These are phyloP conservation scores for Lepisosteus osseus DNA, from an alignment of 2,113 vertebrate species.

Conservation along the genomic window DNA sequence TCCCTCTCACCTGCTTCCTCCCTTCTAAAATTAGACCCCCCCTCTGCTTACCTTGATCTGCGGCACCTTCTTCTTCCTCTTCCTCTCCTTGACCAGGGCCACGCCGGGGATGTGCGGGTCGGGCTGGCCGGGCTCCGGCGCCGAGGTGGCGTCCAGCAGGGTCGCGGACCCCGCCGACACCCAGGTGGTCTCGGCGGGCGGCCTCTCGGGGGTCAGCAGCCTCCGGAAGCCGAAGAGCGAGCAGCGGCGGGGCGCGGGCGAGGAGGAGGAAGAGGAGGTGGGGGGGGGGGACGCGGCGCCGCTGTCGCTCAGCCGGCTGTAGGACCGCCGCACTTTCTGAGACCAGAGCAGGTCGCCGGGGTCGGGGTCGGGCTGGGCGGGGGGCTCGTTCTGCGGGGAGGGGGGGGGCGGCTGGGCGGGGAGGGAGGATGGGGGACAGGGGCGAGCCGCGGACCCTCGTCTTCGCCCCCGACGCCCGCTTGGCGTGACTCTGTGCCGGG, in stretches of 20 bases:
- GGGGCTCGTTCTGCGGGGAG: background rate
- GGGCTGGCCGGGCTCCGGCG: constrained; percentile 22
- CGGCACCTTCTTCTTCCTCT: constrained; percentile 54
- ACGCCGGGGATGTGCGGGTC: constrained; percentile 78
- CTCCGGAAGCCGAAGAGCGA: constrained; percentile 77
- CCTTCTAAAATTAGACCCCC: too few relatives aligned
- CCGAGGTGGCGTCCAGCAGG: constrained; percentile 35
- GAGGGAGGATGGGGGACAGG: constrained; percentile 52
- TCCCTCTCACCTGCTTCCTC: too few relatives aligned
- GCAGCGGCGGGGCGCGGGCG: constrained; percentile 28
- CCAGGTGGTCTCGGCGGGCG: constrained; percentile 22
- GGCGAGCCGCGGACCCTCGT: constrained; percentile 26
- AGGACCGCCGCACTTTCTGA: constrained; percentile 78
- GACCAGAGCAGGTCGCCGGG: constrained; percentile 62
- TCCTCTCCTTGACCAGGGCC: constrained; percentile 61
- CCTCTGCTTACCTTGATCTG: constrained; percentile 59
- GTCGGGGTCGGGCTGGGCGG: constrained; percentile 23
- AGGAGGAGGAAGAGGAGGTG: constrained; percentile 27
- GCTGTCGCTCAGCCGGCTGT: constrained; percentile 69
- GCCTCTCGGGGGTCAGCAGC: constrained; percentile 53
- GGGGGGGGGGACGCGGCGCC: constrained; percentile 7
- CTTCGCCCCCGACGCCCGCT: constrained; percentile 10
- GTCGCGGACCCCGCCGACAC: constrained; percentile 29
- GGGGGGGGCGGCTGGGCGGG: constrained; percentile 29
- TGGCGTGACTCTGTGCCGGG: constrained; percentile 57